Percentiles rank a stretch among this genome's conserved stretches.
These are phyloP conservation scores for Sciaenops ocellatus DNA, from an alignment of 2,797 vertebrate genomes.

Conservation along the genomic window DNA sequence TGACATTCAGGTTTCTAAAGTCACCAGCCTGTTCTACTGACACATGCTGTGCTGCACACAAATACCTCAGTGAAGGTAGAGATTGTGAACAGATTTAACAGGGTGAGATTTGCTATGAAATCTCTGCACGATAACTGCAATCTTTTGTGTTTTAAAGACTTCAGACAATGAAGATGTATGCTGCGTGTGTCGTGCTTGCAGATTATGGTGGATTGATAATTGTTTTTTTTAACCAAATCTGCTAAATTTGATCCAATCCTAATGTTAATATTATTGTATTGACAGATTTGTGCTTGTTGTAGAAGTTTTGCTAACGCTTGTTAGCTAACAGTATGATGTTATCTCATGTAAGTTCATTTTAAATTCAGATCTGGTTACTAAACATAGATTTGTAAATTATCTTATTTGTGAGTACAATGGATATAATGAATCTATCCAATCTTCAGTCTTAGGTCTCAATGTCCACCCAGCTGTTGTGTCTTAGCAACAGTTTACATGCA, in stretches of 20 bases:
- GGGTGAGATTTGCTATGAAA: slow-evolving; percentile 24
- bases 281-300: background rate
- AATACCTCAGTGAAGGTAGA: slow-evolving; percentile 26
- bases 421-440: slow-evolving; percentile 13
- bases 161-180: background rate
- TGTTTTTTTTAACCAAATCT: background rate
- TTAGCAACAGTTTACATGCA: slow-evolving; percentile 45
- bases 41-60: slow-evolving; percentile 42
- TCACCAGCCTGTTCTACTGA: slow-evolving; percentile 32
- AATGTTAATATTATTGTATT: slow-evolving; percentile 5
- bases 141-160: background rate
- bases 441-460: background rate
- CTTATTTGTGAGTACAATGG: slow-evolving; percentile 11
- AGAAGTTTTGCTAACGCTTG: background rate
- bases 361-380: slow-evolving; percentile 10
- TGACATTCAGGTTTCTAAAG: slow-evolving; percentile 69
- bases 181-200: background rate
- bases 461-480: slow-evolving; percentile 3
- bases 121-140: background rate
- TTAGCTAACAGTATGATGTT: slow-evolving; percentile 6
- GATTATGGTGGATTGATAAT: background rate
- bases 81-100: slow-evolving; percentile 37
- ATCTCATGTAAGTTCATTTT: background rate
- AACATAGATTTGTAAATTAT: slow-evolving; percentile 10
- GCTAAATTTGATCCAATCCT: slow-evolving; percentile 3